A percentile compares a stretch with the other conserved stretches of the same genome.
Evolutionary conservation across 2,113 vertebrate species (phyloP).

Genomic region (Pipra filicauda): DNA sequence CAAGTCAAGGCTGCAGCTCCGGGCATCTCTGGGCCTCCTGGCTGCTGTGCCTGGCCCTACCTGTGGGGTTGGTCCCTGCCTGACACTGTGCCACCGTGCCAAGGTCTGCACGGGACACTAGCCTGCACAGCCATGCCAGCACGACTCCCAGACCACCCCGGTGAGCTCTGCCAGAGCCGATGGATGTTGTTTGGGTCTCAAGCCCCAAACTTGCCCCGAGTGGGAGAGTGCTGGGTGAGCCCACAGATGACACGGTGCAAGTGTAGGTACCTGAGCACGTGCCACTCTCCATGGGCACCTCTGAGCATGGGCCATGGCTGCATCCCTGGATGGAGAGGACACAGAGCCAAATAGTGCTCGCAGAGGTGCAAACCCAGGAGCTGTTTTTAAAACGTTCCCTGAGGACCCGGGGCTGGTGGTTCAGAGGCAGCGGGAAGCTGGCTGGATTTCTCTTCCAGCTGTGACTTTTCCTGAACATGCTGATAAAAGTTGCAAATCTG

Average conservation of each 20-base stretch:
- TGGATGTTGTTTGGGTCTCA: not conserved
- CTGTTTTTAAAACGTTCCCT: rapidly evolving
- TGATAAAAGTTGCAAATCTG: not conserved
- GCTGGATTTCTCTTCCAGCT: not conserved
- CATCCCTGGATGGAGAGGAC: not conserved
- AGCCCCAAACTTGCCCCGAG: rapidly evolving
- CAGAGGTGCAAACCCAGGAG: not conserved
- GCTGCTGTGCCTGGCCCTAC: not conserved
- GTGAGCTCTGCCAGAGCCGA: not conserved
- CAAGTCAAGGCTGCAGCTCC: not conserved
- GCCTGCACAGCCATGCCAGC: rapidly evolving
- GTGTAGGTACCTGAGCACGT: rapidly evolving
- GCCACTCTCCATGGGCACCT: not conserved
- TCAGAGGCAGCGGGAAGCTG: not conserved
- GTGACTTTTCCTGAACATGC: not conserved
- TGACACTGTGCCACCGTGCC: not conserved
- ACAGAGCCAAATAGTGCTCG: rapidly evolving
- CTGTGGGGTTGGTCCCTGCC: not conserved
- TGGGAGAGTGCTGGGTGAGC: not conserved
- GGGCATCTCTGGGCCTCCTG: not conserved
- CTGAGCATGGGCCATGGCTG: rapidly evolving
- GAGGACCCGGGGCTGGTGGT: rapidly evolving
- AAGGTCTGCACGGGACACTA: not conserved
- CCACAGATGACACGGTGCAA: rapidly evolving
- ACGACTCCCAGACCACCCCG: not conserved